Evolutionary conservation across 2,888 invertebrate genomes (phyloP).

Genomic region (Rhodophaea formosa): DNA sequence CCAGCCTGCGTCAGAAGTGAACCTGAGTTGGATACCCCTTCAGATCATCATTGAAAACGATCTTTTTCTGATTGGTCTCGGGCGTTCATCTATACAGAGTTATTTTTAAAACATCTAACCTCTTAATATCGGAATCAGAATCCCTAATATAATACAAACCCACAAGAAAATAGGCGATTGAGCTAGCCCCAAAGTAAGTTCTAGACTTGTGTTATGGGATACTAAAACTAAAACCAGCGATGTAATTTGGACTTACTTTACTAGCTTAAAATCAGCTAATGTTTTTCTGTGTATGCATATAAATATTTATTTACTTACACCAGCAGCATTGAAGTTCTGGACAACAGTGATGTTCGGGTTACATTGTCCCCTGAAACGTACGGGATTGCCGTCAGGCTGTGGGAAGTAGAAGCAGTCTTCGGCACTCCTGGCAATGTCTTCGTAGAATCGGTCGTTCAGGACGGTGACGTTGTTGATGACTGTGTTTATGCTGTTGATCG

Average conservation of each 20-base stretch:
- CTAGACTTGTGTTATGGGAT: too few relatives aligned
- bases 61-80: too few relatives aligned
- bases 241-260: too few relatives aligned
- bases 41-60: too few relatives aligned
- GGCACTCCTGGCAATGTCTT: constrained; percentile 43
- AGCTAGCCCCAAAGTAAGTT: too few relatives aligned
- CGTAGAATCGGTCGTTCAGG: constrained; percentile 47
- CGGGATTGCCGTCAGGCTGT: constrained; percentile 38
- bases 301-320: constrained; percentile 36
- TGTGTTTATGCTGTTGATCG: constrained; percentile 39
- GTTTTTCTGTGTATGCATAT: background rate
- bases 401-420: constrained; percentile 57
- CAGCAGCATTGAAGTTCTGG: constrained; percentile 42
- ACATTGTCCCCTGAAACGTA: constrained; percentile 53
- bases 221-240: too few relatives aligned
- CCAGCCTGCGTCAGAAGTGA: too few relatives aligned
- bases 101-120: too few relatives aligned
- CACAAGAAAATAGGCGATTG: background rate
- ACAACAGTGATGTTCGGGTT: constrained; percentile 44
- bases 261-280: background rate
- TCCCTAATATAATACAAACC: background rate
- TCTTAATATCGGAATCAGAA: too few relatives aligned
- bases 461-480: constrained; percentile 40
- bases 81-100: too few relatives aligned
- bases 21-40: too few relatives aligned